Evolutionary conservation across 2,888 invertebrate species (phyloP).

Genomic region (Spodoptera exigua): DNA sequence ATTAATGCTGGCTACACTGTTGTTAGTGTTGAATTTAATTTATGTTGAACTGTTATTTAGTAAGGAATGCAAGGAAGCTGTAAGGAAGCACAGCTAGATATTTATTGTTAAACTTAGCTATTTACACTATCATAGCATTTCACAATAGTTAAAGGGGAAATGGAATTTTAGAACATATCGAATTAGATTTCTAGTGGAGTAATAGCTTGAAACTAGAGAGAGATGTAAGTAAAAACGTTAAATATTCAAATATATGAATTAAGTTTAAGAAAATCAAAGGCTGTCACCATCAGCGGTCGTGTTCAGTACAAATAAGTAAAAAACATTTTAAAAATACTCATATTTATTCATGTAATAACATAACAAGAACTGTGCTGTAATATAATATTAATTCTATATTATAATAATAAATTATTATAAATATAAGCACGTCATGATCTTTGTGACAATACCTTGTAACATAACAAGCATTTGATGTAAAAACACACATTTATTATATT

Average conservation of each 20-base stretch:
- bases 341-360: constrained; percentile 64
- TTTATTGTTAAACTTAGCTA: no score
- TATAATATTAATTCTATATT: constrained; percentile 25
- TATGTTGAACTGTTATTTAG: neutral
- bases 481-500: constrained; percentile 27
- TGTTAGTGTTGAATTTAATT: constrained; percentile 1
- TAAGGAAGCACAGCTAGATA: no score
- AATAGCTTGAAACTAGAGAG: no score
- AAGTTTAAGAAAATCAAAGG: constrained; percentile 9
- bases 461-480: constrained; percentile 42
- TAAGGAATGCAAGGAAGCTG: no score
- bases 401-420: constrained; percentile 8
- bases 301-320: constrained; percentile 44
- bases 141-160: no score
- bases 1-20: constrained; percentile 4
- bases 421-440: constrained; percentile 22
- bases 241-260: neutral
- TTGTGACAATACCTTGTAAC: constrained; percentile 23
- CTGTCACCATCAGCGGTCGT: constrained; percentile 50
- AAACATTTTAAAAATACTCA: constrained; percentile 31
- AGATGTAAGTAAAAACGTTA: no score
- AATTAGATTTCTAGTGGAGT: no score
- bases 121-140: no score
- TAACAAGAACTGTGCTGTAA: constrained; percentile 63
- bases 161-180: no score